These are phyloP conservation scores for Eulemur albifrons DNA, from an alignment of 2,797 vertebrate genomes.

Conservation along the genomic window DNA sequence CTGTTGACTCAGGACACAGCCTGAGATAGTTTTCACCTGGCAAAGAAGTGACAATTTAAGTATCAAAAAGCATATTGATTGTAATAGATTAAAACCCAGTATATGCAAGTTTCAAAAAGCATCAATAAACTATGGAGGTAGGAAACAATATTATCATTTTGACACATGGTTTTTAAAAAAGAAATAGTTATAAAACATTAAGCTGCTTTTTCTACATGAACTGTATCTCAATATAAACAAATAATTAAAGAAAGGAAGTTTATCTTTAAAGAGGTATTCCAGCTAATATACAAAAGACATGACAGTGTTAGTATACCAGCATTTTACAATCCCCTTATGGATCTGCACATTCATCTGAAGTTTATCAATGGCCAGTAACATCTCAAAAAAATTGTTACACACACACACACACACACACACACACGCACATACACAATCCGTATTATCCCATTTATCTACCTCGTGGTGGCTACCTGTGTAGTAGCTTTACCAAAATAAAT, in stretches of 20 bases:
- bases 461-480: background rate
- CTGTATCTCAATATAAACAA: background rate
- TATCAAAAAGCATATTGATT: background rate
- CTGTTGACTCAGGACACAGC: background rate
- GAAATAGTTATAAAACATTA: background rate
- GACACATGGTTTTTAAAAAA: background rate
- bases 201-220: background rate
- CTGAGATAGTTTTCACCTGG: background rate
- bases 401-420: background rate
- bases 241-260: background rate
- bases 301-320: background rate
- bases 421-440: background rate
- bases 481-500: background rate
- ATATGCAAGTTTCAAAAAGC: background rate
- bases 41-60: background rate
- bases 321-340: background rate
- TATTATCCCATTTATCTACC: background rate
- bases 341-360: background rate
- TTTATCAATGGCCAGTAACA: background rate
- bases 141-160: background rate
- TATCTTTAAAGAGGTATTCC: background rate
- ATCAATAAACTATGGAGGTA: background rate
- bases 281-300: background rate
- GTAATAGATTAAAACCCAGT: background rate
- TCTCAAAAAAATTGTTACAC: background rate